Base-by-base conservation (phyloP, 92 coral and sea anemone species). In the Actinernus sp. region DNA sequence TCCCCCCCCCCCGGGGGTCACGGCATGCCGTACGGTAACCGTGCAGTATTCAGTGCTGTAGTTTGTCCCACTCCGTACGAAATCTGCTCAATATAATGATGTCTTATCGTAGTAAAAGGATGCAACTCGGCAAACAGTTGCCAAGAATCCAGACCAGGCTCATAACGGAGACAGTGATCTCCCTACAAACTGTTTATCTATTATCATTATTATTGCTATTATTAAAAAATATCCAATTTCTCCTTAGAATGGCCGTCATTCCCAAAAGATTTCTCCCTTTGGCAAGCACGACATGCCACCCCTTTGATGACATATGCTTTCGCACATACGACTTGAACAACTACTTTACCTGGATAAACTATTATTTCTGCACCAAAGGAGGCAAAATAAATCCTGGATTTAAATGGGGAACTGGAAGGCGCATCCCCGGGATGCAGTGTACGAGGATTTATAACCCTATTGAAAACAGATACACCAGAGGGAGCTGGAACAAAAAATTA, bases 191-290 rank as follows among this genome's bases (percentile, higher is more conserved):
- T n/a, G n/a, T n/a, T n/a, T n/a, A n/a, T n/a, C n/a, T n/a, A n/a
- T n/a, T n/a, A n/a, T n/a, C n/a, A n/a, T n/a, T n/a, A n/a, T 34
- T 34, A 6, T 34, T 34, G 41, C 41, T 34, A 34, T 14, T 34
- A 6, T 34, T 14, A 34, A 34, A n/a, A n/a, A n/a, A n/a, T n/a
- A n/a, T n/a, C n/a, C n/a, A 23, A 0, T 33, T 29, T 10, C 46
- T 39, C 71, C 53, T 1, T 78, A 94, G 98, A 81, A 7, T 82
- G 59, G 78, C 98, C 98, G 10, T 41, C 49, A 2, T 91, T 92
- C 46, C 98, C 98, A 7, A 62, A 76, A 13, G 98, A 94, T 56
- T 94, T 94, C 53, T 38, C 63, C n/a, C n/a, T n/a, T n/a, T n/a
- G n/a, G n/a, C n/a, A n/a, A n/a, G n/a, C n/a, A n/a, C n/a, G n/a